Evolutionary conservation across 2,888 invertebrate genomes (phyloP).

Genomic region (Drosophila recens): DNA sequence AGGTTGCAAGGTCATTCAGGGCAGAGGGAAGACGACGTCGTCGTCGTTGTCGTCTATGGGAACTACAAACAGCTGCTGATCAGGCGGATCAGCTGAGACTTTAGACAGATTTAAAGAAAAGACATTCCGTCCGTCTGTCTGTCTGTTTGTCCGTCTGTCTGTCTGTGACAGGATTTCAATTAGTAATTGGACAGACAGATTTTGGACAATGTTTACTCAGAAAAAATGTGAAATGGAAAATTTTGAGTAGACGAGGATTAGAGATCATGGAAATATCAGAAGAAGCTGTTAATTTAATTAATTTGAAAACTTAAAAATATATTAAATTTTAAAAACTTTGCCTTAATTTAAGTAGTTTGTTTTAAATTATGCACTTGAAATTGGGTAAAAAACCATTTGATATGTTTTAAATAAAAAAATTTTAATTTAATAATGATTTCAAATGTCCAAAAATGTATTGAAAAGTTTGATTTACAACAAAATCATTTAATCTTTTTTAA

Average conservation of each 20-base stretch:
- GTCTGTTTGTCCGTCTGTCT: not conserved
- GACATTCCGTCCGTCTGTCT: conserved; percentile 15
- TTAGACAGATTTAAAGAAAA: conserved; percentile 34
- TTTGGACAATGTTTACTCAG: conserved; percentile 13
- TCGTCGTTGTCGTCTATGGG: not conserved
- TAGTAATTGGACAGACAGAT: conserved; percentile 14
- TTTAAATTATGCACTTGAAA: too few species aligned
- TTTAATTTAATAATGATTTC: too few species aligned
- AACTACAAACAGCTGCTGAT: conserved; percentile 35
- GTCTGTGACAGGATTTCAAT: conserved; percentile 33
- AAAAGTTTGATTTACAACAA: too few species aligned
- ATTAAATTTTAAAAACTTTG: too few species aligned
- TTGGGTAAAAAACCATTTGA: too few species aligned
- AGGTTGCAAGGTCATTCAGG: conserved; percentile 41
- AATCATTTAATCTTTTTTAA: too few species aligned
- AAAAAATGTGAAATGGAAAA: not conserved
- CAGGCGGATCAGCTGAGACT: conserved; percentile 51
- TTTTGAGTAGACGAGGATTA: not conserved
- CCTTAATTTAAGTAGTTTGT: too few species aligned
- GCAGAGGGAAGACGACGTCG: conserved; percentile 12
- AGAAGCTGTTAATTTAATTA: not conserved
- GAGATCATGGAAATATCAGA: too few species aligned
- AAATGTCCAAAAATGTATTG: too few species aligned
- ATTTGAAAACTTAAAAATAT: too few species aligned
- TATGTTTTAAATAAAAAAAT: too few species aligned